phyloP scores from a whole-genome alignment of 2,888 invertebrate species.

The Euclidia mi region DNA sequence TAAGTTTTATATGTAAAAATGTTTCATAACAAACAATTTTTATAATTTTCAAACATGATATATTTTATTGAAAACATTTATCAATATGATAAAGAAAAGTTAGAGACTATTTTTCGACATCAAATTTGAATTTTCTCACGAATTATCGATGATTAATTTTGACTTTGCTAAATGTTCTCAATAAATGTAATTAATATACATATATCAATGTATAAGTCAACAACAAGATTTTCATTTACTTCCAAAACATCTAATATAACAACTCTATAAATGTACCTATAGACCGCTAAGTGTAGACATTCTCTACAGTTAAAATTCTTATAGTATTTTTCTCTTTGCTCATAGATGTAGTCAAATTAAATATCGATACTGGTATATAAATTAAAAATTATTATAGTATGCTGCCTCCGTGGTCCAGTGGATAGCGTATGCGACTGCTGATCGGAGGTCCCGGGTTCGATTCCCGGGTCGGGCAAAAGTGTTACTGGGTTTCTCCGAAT shows the following conservation, averaged over 20 bases:
- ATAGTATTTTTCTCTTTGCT: conserved; percentile 39
- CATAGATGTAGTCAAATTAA: conserved; percentile 9
- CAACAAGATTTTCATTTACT: conserved; percentile 76
- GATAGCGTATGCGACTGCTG: too few species aligned
- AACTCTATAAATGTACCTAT: conserved; percentile 70
- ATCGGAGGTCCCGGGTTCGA: too few species aligned
- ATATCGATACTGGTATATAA: not conserved
- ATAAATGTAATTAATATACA: conserved; percentile 34
- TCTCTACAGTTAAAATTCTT: conserved; percentile 55
- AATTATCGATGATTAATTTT: too few species aligned
- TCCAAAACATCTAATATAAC: conserved; percentile 77
- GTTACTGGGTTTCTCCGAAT: too few species aligned
- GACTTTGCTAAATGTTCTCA: conserved; percentile 40
- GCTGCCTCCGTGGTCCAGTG: too few species aligned
- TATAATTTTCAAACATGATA: conserved; percentile 49
- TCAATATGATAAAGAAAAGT: conserved; percentile 10
- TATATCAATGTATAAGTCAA: conserved; percentile 62
- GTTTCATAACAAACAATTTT: conserved; percentile 63
- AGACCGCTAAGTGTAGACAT: conserved; percentile 65
- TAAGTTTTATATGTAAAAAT: conserved; percentile 60
- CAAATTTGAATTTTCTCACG: too few species aligned
- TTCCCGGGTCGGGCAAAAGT: too few species aligned
- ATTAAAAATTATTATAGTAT: too few species aligned
- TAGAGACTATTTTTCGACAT: too few species aligned
- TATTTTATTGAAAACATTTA: conserved; percentile 49